Percentiles rank a stretch among this genome's conserved stretches.
These are phyloP conservation scores for Oreohelix idahoensis DNA, from an alignment of 1,140 invertebrate genomes.

Conservation along the genomic window DNA sequence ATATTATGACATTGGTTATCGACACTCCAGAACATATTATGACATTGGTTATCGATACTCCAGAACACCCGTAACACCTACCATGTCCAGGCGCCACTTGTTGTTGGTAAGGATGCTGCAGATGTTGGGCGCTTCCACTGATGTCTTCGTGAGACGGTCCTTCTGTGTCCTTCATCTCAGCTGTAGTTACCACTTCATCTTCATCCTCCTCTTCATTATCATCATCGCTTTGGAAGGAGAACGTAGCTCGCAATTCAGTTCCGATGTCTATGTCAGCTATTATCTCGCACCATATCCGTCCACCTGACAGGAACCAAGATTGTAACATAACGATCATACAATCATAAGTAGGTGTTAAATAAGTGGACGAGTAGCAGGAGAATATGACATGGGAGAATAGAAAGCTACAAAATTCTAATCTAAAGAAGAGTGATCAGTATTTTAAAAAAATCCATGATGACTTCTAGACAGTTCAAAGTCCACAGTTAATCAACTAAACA, in stretches of 20 bases:
- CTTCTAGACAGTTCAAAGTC: too few relatives aligned
- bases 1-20: too few relatives aligned
- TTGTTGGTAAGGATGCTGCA: conserved; percentile 34
- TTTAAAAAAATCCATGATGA: too few relatives aligned
- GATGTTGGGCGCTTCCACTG: conserved; percentile 24
- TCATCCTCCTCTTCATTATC: conserved; percentile 31
- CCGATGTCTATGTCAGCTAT: conserved; percentile 57
- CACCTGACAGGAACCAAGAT: conserved; percentile 48
- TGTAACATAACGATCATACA: neutral
- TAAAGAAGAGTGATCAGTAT: too few relatives aligned
- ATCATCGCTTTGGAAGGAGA: conserved; percentile 54
- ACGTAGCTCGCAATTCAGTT: conserved; percentile 61
- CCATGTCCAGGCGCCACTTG: conserved; percentile 45
- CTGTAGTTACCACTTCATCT: neutral
- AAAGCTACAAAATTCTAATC: too few relatives aligned
- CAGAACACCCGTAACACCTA: too few relatives aligned
- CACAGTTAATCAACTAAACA: too few relatives aligned
- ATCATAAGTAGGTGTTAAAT: too few relatives aligned
- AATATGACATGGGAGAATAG: too few relatives aligned
- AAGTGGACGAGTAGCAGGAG: too few relatives aligned
- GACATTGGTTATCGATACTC: too few relatives aligned
- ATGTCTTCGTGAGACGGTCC: conserved; percentile 34
- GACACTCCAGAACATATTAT: too few relatives aligned
- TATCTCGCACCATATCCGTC: conserved; percentile 71
- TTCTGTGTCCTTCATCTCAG: conserved; percentile 9